Evolutionary conservation across 2,113 vertebrate genomes (phyloP).

Genomic region (Strix aluco): DNA sequence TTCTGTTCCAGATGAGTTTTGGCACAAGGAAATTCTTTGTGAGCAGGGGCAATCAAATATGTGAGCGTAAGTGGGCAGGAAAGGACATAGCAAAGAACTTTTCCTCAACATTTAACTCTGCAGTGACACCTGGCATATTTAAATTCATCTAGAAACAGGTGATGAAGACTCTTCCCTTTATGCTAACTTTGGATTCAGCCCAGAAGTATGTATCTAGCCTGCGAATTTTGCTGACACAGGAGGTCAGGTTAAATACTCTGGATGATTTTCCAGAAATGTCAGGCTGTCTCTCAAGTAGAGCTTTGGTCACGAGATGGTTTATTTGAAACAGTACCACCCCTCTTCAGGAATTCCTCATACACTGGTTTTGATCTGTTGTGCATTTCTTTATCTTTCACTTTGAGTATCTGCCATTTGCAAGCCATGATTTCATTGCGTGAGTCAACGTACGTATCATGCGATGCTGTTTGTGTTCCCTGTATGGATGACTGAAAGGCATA

Average conservation of each 20-base stretch:
- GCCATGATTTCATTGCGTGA: not conserved
- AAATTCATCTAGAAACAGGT: not conserved
- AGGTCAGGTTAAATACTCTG: not conserved
- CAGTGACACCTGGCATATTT: not conserved
- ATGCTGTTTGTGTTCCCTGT: not conserved
- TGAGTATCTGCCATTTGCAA: not conserved
- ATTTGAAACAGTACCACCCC: not conserved
- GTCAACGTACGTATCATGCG: accelerated
- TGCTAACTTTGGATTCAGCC: not conserved
- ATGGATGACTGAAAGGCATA: not conserved
- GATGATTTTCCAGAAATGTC: not conserved
- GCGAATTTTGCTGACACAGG: not conserved
- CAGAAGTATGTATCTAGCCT: not conserved
- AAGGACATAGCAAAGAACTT: not conserved
- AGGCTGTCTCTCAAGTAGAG: not conserved
- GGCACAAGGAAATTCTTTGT: not conserved
- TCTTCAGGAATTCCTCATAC: not conserved
- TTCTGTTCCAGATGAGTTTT: not conserved
- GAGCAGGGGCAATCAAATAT: not conserved
- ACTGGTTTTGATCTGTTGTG: not conserved
- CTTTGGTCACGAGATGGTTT: not conserved
- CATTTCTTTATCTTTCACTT: not conserved
- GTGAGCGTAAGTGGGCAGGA: not conserved
- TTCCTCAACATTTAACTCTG: not conserved
- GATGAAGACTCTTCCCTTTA: not conserved